A percentile compares a stretch with the other conserved stretches of the same genome.
phyloP scores from a whole-genome alignment of 2,797 vertebrate species.

The Australoheros facetus region DNA sequence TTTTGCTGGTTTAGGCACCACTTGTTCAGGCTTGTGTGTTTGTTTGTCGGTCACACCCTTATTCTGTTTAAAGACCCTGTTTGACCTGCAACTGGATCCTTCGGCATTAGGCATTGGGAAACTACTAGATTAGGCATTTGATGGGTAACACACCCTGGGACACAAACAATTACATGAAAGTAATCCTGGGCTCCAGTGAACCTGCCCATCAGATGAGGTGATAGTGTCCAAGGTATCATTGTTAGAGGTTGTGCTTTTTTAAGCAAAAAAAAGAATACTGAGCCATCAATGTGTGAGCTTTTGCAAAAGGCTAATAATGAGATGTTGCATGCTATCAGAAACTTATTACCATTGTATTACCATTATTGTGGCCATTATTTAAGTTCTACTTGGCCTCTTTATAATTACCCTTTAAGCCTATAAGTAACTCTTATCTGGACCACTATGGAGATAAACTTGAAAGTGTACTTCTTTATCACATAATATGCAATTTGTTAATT shows the following conservation, averaged over 20 bases:
- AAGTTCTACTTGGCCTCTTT: slow-evolving; percentile 40
- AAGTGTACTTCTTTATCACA: slow-evolving; percentile 48
- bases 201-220: slow-evolving; percentile 42
- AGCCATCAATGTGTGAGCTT: slow-evolving; percentile 53
- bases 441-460: slow-evolving; percentile 71
- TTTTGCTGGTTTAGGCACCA: slow-evolving; percentile 17
- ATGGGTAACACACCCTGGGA: slow-evolving; percentile 64
- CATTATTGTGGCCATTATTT: slow-evolving; percentile 51
- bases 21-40: slow-evolving; percentile 33
- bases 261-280: slow-evolving; percentile 41
- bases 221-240: slow-evolving; percentile 20
- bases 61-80: slow-evolving; percentile 52
- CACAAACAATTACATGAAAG: slow-evolving; percentile 68
- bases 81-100: slow-evolving; percentile 72
- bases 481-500: slow-evolving; percentile 67
- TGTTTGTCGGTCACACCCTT: slow-evolving; percentile 51
- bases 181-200: slow-evolving; percentile 58
- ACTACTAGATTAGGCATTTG: slow-evolving; percentile 66
- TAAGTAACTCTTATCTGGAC: slow-evolving; percentile 39
- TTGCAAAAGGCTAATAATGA: slow-evolving; percentile 33
- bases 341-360: slow-evolving; percentile 38
- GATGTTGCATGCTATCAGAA: slow-evolving; percentile 42
- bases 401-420: slow-evolving; percentile 45
- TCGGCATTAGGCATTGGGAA: slow-evolving; percentile 54
- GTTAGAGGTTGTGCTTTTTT: slow-evolving; percentile 25